Conservation (phyloP, 1,140 invertebrate species). For the Pteromalus puparum region DNA sequence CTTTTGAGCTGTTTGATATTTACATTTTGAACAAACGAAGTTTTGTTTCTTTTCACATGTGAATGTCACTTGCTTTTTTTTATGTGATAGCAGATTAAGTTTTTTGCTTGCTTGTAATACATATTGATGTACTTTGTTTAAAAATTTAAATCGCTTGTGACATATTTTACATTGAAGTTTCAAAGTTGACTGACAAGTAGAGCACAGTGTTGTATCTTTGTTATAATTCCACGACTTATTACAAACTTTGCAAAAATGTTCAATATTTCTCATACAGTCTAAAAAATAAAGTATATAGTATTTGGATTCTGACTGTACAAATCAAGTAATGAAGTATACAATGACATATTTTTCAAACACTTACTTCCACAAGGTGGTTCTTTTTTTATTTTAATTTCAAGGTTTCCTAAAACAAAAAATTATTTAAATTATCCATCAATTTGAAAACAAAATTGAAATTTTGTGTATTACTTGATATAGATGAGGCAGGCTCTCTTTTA, state of each 20-base stretch:
- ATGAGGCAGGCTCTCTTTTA: too few species aligned
- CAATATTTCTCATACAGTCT: conserved; percentile 17
- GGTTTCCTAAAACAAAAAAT: neutral
- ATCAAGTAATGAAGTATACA: neutral
- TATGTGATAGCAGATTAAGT: neutral
- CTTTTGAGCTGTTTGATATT: neutral
- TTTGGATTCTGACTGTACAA: neutral
- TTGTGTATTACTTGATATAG: too few species aligned
- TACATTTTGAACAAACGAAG: conserved; percentile 1
- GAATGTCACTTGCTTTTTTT: neutral
- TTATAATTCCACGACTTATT: neutral
- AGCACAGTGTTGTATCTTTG: neutral
- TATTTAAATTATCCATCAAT: neutral
- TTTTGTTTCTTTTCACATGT: neutral
- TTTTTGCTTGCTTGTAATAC: neutral
- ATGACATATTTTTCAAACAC: neutral
- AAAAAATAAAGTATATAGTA: neutral
- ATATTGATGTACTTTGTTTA: conserved; percentile 3
- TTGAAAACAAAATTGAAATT: too few species aligned
- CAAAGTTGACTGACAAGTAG: neutral
- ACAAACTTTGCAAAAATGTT: neutral
- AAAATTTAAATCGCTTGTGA: neutral
- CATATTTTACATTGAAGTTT: conserved; percentile 18
- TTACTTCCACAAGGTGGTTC: neutral
- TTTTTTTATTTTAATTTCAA: neutral